phyloP scores from a whole-genome alignment of 2,113 vertebrate genomes.

The Struthio camelus region DNA sequence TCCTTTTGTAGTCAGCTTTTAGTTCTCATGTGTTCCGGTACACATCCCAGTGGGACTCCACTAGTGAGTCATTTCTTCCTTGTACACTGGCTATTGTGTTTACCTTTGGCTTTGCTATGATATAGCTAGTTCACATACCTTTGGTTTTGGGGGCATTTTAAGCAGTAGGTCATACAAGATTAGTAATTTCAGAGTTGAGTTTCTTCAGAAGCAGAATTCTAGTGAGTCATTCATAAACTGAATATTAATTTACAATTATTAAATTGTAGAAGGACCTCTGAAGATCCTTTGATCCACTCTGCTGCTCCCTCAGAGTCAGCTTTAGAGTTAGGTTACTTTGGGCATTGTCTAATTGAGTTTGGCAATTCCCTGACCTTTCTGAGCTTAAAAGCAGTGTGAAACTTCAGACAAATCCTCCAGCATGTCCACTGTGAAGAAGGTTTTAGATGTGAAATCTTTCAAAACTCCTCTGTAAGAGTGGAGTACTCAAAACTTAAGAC shows the following conservation, averaged over 20 bases:
- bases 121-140: background rate
- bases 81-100: background rate
- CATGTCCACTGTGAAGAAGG: background rate
- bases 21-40: background rate
- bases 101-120: background rate
- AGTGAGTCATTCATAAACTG: background rate
- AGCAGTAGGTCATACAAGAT: background rate
- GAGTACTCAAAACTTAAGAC: background rate
- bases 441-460: background rate
- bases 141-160: background rate
- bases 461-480: background rate
- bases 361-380: background rate
- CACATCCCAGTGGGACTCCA: fast-evolving
- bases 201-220: background rate
- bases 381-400: background rate
- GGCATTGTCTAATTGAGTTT: background rate
- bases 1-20: background rate
- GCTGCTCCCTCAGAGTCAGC: background rate
- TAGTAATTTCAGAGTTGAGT: background rate
- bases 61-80: background rate
- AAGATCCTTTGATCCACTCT: background rate
- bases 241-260: background rate
- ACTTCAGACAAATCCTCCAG: background rate
- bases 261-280: background rate
- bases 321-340: background rate